Percentiles rank a stretch among this genome's conserved stretches.
These are phyloP conservation scores for Cosmorhoe ocellata DNA, from an alignment of 2,888 invertebrate genomes.

Conservation along the genomic window DNA sequence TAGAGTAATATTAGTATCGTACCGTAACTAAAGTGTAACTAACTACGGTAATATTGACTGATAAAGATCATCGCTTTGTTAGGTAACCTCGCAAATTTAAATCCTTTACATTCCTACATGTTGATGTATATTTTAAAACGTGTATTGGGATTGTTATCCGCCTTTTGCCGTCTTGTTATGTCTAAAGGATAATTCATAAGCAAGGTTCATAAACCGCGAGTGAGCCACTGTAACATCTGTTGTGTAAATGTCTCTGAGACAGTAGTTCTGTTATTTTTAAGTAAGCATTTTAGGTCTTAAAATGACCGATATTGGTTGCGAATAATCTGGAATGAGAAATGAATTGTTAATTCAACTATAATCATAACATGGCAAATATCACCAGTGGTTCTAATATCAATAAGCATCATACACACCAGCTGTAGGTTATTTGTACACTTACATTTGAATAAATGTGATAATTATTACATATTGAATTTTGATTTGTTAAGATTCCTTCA, in stretches of 20 bases:
- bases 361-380: slow-evolving; percentile 36
- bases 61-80: slow-evolving; percentile 24
- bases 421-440: slow-evolving; percentile 74
- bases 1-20: slow-evolving; percentile 25
- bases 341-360: slow-evolving; percentile 2
- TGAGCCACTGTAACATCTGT: slow-evolving; percentile 32
- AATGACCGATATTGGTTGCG: slow-evolving; percentile 10
- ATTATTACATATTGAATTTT: slow-evolving; percentile 34
- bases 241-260: slow-evolving; percentile 58
- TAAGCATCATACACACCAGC: slow-evolving; percentile 61
- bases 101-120: slow-evolving; percentile 34
- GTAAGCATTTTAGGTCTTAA: slow-evolving; percentile 13
- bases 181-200: slow-evolving; percentile 8
- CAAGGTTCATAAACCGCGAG: slow-evolving; percentile 1
- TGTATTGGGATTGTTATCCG: slow-evolving; percentile 37
- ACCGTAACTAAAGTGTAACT: slow-evolving; percentile 29
- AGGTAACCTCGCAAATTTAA: slow-evolving; percentile 28
- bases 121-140: slow-evolving; percentile 21
- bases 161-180: slow-evolving; percentile 31
- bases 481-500: not conserved
- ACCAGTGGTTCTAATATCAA: slow-evolving; percentile 43
- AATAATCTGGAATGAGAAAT: slow-evolving; percentile 8
- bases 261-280: slow-evolving; percentile 41
- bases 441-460: slow-evolving; percentile 67
- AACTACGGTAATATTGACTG: slow-evolving; percentile 32